Conservation (phyloP, 2,797 vertebrate genomes). For the Mus caroli region DNA sequence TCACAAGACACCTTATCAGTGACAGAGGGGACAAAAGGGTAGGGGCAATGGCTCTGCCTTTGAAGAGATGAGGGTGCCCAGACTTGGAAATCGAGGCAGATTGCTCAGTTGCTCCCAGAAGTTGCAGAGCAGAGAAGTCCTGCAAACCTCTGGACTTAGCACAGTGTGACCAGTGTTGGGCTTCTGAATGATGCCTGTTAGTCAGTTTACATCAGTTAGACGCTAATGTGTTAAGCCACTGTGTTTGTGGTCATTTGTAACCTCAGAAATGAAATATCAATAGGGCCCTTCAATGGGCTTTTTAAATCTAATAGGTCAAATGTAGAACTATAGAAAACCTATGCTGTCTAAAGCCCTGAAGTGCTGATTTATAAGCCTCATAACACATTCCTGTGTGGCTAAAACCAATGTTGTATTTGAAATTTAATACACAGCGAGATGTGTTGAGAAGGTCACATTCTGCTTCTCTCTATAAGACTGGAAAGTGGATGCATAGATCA, state of each 20-base stretch:
- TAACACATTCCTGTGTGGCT: not conserved
- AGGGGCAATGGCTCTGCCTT: not conserved
- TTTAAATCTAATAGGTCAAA: constrained; percentile 8
- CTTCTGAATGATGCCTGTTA: not conserved
- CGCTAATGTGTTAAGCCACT: not conserved
- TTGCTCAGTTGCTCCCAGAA: not conserved
- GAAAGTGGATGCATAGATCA: not conserved
- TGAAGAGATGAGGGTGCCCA: not conserved
- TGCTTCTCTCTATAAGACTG: not conserved
- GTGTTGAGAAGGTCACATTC: too few species aligned
- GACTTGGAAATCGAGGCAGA: not conserved
- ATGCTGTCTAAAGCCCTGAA: not conserved
- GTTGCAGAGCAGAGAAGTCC: not conserved
- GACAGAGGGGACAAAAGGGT: not conserved
- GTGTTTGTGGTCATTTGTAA: not conserved
- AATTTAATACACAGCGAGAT: not conserved
- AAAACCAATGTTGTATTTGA: not conserved
- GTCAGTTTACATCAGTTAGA: not conserved
- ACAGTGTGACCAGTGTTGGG: not conserved
- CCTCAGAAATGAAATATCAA: not conserved
- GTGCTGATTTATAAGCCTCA: not conserved
- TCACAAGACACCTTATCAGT: not conserved
- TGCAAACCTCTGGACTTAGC: not conserved
- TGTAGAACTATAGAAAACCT: not conserved
- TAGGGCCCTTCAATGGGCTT: not conserved